These are phyloP conservation scores for Sphenopsis melanotis DNA, from an alignment of 2,797 vertebrate species.

Conservation along the genomic window DNA sequence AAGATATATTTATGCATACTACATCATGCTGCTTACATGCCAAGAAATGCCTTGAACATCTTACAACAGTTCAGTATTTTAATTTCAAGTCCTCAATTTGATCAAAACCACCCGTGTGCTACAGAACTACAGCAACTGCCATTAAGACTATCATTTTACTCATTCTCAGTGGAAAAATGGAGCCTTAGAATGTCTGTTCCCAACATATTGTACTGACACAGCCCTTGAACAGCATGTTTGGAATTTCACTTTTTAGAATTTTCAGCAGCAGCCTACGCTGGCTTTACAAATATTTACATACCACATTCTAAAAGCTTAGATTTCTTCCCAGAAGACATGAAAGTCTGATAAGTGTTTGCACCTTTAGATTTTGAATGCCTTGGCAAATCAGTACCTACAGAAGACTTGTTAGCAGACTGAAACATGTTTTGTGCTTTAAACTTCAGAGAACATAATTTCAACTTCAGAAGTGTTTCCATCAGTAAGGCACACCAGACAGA, in stretches of 20 bases:
- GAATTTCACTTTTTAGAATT: background rate
- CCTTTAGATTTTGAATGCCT: background rate
- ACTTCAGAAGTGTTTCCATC: background rate
- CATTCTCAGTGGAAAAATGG: background rate
- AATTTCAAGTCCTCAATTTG: background rate
- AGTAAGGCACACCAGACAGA: slow-evolving; percentile 3
- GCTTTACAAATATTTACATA: background rate
- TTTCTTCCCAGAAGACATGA: background rate
- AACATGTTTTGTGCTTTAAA: background rate
- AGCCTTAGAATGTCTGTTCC: background rate
- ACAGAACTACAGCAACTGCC: background rate
- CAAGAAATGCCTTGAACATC: background rate
- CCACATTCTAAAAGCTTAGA: background rate
- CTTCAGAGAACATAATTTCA: background rate
- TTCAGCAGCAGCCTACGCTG: background rate
- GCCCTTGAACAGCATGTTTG: rapidly evolving
- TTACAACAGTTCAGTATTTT: background rate
- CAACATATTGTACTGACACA: background rate
- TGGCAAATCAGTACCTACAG: rapidly evolving
- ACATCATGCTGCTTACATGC: background rate
- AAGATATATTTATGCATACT: background rate
- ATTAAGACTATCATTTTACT: background rate
- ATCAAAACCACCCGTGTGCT: background rate
- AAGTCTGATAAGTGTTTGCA: background rate
- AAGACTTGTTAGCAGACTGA: background rate